Evolutionary conservation across 1,140 invertebrate genomes (phyloP).

Genomic region (Trissolcus basalis): DNA sequence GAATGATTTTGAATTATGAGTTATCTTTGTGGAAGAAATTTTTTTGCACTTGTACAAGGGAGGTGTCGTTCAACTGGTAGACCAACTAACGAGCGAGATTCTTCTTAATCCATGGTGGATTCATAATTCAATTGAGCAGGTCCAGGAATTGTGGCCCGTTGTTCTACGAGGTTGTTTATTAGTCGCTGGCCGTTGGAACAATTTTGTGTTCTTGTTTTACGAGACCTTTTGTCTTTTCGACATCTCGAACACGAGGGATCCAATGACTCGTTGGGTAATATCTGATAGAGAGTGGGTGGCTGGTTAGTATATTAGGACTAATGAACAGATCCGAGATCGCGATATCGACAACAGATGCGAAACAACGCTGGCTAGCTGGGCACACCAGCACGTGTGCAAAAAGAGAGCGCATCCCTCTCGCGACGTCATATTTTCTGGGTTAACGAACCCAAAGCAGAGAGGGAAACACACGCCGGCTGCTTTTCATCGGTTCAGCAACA

Average conservation of each 20-base stretch:
- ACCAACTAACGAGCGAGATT: too few species aligned
- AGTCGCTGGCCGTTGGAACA: constrained; percentile 24
- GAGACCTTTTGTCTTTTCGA: constrained; percentile 48
- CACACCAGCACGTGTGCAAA: constrained; percentile 50
- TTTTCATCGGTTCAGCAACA: too few species aligned
- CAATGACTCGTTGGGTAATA: constrained; percentile 62
- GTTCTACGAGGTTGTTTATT: constrained; percentile 13
- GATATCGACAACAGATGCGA: constrained; percentile 61
- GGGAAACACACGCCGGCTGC: too few species aligned
- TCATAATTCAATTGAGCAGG: neutral
- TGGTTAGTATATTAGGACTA: constrained; percentile 69
- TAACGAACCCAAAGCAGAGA: constrained; percentile 45
- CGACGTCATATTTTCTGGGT: constrained; percentile 55
- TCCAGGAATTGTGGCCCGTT: neutral
- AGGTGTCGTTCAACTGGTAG: too few species aligned
- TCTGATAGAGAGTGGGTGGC: constrained; percentile 64
- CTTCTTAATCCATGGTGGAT: neutral
- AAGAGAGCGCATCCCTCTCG: constrained; percentile 31
- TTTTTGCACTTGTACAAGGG: too few species aligned
- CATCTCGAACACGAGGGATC: constrained; percentile 53
- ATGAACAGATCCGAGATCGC: constrained; percentile 67
- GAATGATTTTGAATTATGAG: too few species aligned
- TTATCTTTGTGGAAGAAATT: too few species aligned
- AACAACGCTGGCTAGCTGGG: constrained; percentile 41
- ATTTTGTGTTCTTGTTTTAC: constrained; percentile 25